Evolutionary conservation across 2,888 invertebrate genomes (phyloP).

Genomic region (Agonum fuliginosum): DNA sequence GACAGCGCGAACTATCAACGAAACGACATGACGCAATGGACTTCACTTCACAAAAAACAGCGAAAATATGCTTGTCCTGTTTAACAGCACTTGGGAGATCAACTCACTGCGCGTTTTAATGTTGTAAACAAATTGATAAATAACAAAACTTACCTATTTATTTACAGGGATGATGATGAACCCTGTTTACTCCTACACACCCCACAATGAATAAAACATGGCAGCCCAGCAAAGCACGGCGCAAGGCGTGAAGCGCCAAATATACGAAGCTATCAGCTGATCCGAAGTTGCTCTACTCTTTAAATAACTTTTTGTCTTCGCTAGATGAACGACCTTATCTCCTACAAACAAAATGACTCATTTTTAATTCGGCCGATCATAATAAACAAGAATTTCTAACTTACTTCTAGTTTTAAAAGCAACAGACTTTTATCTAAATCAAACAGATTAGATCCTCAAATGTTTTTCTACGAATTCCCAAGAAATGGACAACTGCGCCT

Average conservation of each 20-base stretch:
- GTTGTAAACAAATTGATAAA: slow-evolving; percentile 56
- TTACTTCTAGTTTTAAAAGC: slow-evolving; percentile 1
- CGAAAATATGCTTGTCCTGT: slow-evolving; percentile 20
- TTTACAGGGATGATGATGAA: slow-evolving; percentile 69
- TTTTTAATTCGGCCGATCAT: background rate
- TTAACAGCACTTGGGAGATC: slow-evolving; percentile 38
- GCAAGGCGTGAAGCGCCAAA: slow-evolving; percentile 55
- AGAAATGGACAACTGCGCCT: slow-evolving; percentile 14
- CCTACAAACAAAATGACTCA: slow-evolving; percentile 3
- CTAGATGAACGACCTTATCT: background rate
- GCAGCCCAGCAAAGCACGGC: slow-evolving; percentile 73
- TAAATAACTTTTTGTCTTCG: slow-evolving; percentile 14
- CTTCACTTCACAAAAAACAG: slow-evolving; percentile 63
- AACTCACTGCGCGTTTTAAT: slow-evolving; percentile 41
- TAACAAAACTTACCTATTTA: slow-evolving; percentile 65
- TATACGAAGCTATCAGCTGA: slow-evolving; percentile 40
- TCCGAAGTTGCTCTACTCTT: background rate
- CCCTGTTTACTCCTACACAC: slow-evolving; percentile 72
- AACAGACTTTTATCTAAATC: slow-evolving; percentile 14
- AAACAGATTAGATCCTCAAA: slow-evolving; percentile 19
- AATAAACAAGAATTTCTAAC: background rate
- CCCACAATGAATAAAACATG: slow-evolving; percentile 87
- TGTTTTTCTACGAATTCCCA: slow-evolving; percentile 4
- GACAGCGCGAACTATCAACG: slow-evolving; percentile 54
- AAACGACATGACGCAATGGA: slow-evolving; percentile 58